These are phyloP conservation scores for Scaptomyza cyrtandrae DNA, from an alignment of 2,888 invertebrate species.

Conservation along the genomic window DNA sequence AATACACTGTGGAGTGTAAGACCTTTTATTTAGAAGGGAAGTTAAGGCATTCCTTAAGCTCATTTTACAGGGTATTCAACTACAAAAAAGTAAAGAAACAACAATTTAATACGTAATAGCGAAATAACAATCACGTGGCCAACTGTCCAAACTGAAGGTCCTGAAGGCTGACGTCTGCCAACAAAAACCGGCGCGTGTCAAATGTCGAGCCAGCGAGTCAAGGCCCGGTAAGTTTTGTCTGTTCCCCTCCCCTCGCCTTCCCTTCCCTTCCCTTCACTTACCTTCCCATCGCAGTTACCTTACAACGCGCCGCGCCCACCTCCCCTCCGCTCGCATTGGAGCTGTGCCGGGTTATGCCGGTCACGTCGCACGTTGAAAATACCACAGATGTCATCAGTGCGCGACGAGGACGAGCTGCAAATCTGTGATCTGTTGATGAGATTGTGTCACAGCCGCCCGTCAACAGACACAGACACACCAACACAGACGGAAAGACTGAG, in stretches of 20 bases:
- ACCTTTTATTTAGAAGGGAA: too few relatives aligned
- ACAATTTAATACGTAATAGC: constrained; percentile 8
- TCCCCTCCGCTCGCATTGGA: background rate
- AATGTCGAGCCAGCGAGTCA: constrained; percentile 69
- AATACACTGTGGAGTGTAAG: too few relatives aligned
- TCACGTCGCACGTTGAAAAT: constrained; percentile 81
- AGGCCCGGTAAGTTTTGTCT: constrained; percentile 6
- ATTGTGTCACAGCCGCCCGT: constrained; percentile 77
- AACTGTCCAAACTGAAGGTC: constrained; percentile 45
- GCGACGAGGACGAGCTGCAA: constrained; percentile 75
- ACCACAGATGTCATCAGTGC: constrained; percentile 81
- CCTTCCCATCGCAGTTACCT: too few relatives aligned
- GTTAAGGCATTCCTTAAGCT: too few relatives aligned
- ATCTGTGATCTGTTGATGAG: constrained; percentile 81
- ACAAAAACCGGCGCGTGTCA: constrained; percentile 72
- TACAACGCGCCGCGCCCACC: background rate
- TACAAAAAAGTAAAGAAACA: background rate
- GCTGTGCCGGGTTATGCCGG: constrained; percentile 70
- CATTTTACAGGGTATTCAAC: too few relatives aligned
- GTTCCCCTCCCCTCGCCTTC: too few relatives aligned
- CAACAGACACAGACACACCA: constrained; percentile 46
- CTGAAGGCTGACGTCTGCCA: constrained; percentile 58
- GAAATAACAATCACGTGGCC: constrained; percentile 43
- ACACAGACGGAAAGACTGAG: too few relatives aligned
- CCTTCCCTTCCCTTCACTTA: too few relatives aligned